A percentile compares a stretch with the other conserved stretches of the same genome.
phyloP scores from a whole-genome alignment of 2,888 invertebrate species.

The Epsilonema sp. region DNA sequence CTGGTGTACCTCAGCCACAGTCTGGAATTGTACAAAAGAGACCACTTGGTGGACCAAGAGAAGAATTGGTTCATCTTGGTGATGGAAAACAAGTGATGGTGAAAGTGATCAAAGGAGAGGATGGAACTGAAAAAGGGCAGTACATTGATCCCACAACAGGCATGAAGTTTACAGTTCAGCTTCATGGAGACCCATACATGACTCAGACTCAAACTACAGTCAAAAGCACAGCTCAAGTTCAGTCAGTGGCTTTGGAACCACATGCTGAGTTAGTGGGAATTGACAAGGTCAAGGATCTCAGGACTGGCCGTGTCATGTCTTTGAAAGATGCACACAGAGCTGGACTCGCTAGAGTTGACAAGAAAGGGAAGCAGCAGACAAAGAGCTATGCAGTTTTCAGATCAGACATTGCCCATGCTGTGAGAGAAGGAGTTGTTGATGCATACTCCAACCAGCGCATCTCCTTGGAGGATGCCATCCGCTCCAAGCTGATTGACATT shows the following conservation, averaged over 20 bases:
- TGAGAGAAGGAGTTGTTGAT: constrained; percentile 52
- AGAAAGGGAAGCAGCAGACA: constrained; percentile 28
- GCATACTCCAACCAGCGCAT: constrained; percentile 49
- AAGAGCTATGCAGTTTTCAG: constrained; percentile 26
- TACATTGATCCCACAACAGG: constrained; percentile 26
- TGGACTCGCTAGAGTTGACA: constrained; percentile 27
- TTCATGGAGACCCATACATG: constrained; percentile 27
- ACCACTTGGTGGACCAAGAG: constrained; percentile 10
- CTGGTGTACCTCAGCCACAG: constrained; percentile 9
- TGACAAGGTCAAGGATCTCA: constrained; percentile 23
- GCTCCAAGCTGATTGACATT: constrained; percentile 52
- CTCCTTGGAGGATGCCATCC: constrained; percentile 63
- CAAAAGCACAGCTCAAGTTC: constrained; percentile 26
- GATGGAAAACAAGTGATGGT: constrained; percentile 27
- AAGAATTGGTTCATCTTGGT: constrained; percentile 24
- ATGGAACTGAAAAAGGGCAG: constrained; percentile 27
- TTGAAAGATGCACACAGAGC: constrained; percentile 28
- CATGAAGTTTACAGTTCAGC: constrained; percentile 29
- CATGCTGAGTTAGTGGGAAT: constrained; percentile 29
- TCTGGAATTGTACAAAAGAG: background rate
- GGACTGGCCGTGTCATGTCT: constrained; percentile 22
- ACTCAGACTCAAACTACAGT: constrained; percentile 29
- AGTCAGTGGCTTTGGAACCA: constrained; percentile 26
- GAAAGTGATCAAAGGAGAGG: constrained; percentile 24
- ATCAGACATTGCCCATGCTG: constrained; percentile 38